Evolutionary conservation across 2,888 invertebrate species (phyloP), one percentile per base, ranked within the genome.

Genomic region (Autographa pulchrina): DNA sequence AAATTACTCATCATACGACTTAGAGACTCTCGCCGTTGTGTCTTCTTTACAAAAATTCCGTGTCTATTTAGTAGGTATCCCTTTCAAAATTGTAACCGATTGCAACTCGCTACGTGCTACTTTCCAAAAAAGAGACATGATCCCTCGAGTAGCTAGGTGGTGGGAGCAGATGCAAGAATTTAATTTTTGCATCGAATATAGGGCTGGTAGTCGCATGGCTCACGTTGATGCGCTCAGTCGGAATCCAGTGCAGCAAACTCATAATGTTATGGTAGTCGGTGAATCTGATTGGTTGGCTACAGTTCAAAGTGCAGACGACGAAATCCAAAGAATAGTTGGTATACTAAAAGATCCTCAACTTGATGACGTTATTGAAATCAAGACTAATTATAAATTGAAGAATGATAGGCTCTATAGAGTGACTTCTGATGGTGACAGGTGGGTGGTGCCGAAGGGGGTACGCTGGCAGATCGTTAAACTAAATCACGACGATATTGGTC

Each of bases 391-490:
- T 59, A n/a, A 41, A 6, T 3, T 69, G 2, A 66, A 73, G 66
- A 48, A 13, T 0, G 63, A 60, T 8, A 8, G 18, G 20, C 16
- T 69, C 2, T 70, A 41, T 38, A 25, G 67, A 13, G 41, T 25
- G 11, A 67, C 63, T 3, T 35, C 31, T 8, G 58, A 31, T 0
- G 67, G 65, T 0, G 61, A 65, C 58, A 35, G 65, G 2, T 74
- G 68, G 70, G 65, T 70, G 1, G 70, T 74, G n/a, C 70, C 74
- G 0, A 70, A 70, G 14, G 65, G 43, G 2, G 60, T 60, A 35
- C 8, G 60, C 6, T 56, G 62, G 35, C 38, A 68, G 18, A 11
- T 68, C 1, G 18, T 69, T 4, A 66, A 62, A 43, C 2, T 13
- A n/a, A 58, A 68, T 32, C 67, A 74, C 54, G 74, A 70, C 13